A percentile compares a stretch with the other conserved stretches of the same genome.
Conservation (phyloP, 2,113 vertebrate species). For the Catharus minimus region DNA sequence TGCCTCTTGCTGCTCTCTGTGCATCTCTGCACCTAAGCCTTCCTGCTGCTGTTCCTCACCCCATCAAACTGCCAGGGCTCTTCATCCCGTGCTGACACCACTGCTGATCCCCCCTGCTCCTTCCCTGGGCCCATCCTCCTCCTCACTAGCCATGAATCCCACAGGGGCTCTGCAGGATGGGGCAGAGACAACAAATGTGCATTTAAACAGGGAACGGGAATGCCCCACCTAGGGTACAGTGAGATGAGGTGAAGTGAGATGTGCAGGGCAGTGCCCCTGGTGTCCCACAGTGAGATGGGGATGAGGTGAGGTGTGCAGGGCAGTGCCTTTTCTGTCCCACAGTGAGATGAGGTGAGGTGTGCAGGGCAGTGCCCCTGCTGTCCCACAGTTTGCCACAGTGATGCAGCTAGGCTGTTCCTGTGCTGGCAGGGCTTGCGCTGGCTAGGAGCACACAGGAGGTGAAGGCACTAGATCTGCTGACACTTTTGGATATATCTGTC, state of each 20-base stretch:
- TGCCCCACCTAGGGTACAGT: not conserved
- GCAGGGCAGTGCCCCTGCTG: not conserved
- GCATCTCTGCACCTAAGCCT: not conserved
- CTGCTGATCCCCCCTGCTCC: not conserved
- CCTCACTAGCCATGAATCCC: not conserved
- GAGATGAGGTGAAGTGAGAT: not conserved
- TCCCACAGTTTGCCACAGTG: slow-evolving; percentile 21
- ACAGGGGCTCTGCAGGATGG: not conserved
- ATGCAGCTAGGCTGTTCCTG: slow-evolving; percentile 34
- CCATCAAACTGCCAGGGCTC: not conserved
- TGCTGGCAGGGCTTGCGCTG: not conserved
- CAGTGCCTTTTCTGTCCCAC: not conserved
- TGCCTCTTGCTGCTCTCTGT: not conserved
- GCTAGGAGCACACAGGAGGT: not conserved
- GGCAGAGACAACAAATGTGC: not conserved
- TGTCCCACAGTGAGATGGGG: slow-evolving; percentile 3
- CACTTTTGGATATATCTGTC: slow-evolving; percentile 32
- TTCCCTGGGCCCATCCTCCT: not conserved
- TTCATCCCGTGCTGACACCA: not conserved
- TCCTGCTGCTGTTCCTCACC: not conserved
- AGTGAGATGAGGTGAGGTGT: not conserved
- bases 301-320: not conserved
- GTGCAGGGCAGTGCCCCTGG: not conserved
- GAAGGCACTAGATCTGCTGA: slow-evolving; percentile 43
- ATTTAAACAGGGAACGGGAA: not conserved